Base-by-base conservation (phyloP, 2,888 invertebrate genomes). In the Melanophora roralis region DNA sequence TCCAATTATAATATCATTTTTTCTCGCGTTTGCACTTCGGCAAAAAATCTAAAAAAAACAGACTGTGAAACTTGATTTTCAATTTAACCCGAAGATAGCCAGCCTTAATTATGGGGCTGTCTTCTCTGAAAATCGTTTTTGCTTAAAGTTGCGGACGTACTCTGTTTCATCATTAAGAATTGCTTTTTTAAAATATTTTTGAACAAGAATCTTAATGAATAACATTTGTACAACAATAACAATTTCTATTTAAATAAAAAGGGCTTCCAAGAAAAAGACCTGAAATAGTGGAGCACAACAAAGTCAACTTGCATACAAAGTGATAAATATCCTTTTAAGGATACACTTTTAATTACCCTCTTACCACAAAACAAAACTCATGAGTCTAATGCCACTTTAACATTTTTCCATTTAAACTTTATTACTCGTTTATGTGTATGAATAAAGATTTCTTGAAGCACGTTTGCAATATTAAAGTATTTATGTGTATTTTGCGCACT, bases 331-430 rank as follows among this genome's bases (percentile, higher is more conserved):
- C 53, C 72, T 55, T 72, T 43, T 38, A 68, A 75, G 59, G 60
- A 68, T 60, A 53, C 75, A 62, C 3, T 64, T 53, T 64, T 64
- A 72, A 72, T 64, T 64, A 38, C 64, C 64, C 72, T 73, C 72
- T 55, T 62, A 64, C 55, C 64, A 27, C 72, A 71, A 71, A 34
- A 62, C 71, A 53, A 40, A 62, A 60, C 40, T 60, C 40, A 62
- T 34, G 8, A 57, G 23, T 49, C 32, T 51, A 21, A 51, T 49
- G 71, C 51, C 40, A 51, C 71, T 71, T 71, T 40, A 60, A 62
- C 16, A 62, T 60, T 62, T 60, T 62, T 47, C 14, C 21, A 43
- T 43, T 40, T 38, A 34, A 40, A 51, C 51, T 0, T 40, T 51
- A 51, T 71, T 51, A 21, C n/a, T 27, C 27, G 27, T 27, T 27